A percentile compares a stretch with the other conserved stretches of the same genome.
phyloP scores from a whole-genome alignment of 2,888 invertebrate species.

The Lomographa bimaculata region DNA sequence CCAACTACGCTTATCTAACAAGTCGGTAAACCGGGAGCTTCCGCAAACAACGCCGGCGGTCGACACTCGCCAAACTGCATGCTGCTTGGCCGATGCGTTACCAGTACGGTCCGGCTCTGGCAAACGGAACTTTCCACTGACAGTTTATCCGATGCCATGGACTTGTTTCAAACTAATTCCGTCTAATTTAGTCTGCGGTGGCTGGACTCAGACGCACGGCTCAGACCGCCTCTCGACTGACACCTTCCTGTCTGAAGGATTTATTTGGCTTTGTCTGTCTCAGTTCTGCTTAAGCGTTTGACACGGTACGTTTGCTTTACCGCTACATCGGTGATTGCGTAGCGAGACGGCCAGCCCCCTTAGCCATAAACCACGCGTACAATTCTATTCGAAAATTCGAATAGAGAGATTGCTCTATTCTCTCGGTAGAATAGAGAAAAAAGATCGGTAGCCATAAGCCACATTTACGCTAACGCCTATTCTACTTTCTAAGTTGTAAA shows the following conservation, averaged over 20 bases:
- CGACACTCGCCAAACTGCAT: constrained; percentile 23
- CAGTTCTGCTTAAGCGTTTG: constrained; percentile 39
- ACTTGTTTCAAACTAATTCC: constrained; percentile 63
- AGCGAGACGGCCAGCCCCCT: too few species aligned
- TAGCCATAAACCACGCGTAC: too few species aligned
- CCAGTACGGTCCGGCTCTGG: constrained; percentile 25
- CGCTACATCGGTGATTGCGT: constrained; percentile 23
- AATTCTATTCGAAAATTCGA: too few species aligned
- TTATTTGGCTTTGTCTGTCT: constrained; percentile 54
- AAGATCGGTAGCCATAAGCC: too few species aligned
- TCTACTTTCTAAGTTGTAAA: too few species aligned
- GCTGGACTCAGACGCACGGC: constrained; percentile 43
- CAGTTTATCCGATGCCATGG: constrained; percentile 51
- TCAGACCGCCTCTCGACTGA: constrained; percentile 44
- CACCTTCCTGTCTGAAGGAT: constrained; percentile 55
- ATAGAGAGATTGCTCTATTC: too few species aligned
- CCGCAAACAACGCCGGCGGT: constrained; percentile 41
- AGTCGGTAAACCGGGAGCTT: constrained; percentile 37
- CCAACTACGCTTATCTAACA: constrained; percentile 38
- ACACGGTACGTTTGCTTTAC: constrained; percentile 36
- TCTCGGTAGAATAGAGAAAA: too few species aligned
- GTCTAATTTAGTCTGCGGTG: constrained; percentile 55
- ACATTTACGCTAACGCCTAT: too few species aligned
- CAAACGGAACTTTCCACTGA: constrained; percentile 45
- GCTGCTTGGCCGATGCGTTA: constrained; percentile 37